These are phyloP conservation scores for Callocephalon fimbriatum DNA, from an alignment of 2,113 vertebrate species.

Conservation along the genomic window DNA sequence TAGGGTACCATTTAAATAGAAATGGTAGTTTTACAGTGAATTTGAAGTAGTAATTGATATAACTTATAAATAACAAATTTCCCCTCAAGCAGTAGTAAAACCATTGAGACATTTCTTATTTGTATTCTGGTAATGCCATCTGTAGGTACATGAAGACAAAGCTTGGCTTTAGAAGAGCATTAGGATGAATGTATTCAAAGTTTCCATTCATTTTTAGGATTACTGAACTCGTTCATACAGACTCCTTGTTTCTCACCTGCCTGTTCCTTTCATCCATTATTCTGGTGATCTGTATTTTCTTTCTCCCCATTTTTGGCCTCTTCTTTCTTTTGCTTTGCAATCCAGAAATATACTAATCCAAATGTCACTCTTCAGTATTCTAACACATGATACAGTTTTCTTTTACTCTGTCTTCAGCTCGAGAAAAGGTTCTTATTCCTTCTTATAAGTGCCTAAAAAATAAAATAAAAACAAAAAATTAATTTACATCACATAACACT, in stretches of 20 bases:
- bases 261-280: constrained; percentile 99
- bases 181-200: not conserved
- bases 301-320: constrained; percentile 91
- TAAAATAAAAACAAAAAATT: not conserved
- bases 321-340: constrained; percentile 83
- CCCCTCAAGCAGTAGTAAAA: not conserved
- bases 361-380: constrained; percentile 80
- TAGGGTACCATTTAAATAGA: not conserved
- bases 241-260: constrained; percentile 83
- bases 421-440: constrained; percentile 47
- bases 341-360: constrained; percentile 86
- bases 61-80: not conserved
- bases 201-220: not conserved
- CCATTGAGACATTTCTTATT: not conserved
- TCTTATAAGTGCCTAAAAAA: constrained; percentile 68
- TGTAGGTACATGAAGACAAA: not conserved
- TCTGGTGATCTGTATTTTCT: constrained; percentile 99
- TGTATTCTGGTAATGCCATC: not conserved
- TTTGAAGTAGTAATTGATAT: not conserved
- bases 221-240: not conserved
- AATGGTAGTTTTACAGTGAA: not conserved
- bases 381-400: constrained; percentile 90
- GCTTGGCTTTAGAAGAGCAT: not conserved
- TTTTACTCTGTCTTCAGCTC: constrained; percentile 70
- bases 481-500: not conserved